Percentiles rank a stretch among this genome's conserved stretches.
Evolutionary conservation across 2,113 vertebrate species (phyloP).

Genomic region (Siphamia tubifer): DNA sequence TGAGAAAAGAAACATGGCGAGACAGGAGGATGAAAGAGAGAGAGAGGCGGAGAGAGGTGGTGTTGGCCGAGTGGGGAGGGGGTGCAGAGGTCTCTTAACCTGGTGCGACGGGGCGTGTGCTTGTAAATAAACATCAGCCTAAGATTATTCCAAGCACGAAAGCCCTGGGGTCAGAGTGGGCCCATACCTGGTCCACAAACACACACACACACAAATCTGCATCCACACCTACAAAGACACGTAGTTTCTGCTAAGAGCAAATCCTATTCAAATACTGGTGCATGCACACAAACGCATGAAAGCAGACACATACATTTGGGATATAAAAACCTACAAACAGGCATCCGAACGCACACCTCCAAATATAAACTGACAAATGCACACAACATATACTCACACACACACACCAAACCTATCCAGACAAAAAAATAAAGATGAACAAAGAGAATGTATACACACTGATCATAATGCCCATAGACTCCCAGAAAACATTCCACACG

Average conservation of each 20-base stretch:
- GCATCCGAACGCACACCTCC: neutral
- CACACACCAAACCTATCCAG: conserved; percentile 23
- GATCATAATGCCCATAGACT: conserved; percentile 39
- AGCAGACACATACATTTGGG: conserved; percentile 5
- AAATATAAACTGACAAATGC: conserved; percentile 39
- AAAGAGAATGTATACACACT: conserved; percentile 24
- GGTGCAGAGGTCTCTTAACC: conserved; percentile 71
- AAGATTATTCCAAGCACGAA: conserved; percentile 74
- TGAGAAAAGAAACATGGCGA: conserved; percentile 2
- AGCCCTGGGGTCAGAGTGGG: conserved; percentile 69
- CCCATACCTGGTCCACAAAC: conserved; percentile 58
- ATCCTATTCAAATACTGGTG: conserved; percentile 9
- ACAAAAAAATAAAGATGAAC: conserved; percentile 24
- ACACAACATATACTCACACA: conserved; percentile 6
- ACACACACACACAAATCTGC: neutral
- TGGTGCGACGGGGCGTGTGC: conserved; percentile 76
- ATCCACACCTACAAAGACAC: conserved; percentile 18
- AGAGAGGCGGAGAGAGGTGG: neutral
- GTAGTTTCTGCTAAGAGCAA: neutral
- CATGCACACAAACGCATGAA: conserved; percentile 13
- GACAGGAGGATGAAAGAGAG: conserved; percentile 4
- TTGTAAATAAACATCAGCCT: conserved; percentile 80
- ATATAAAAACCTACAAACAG: conserved; percentile 13
- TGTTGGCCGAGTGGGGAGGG: neutral
- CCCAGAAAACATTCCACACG: conserved; percentile 12